Conservation (phyloP, 2,888 invertebrate species). For the Anodontia alba region DNA sequence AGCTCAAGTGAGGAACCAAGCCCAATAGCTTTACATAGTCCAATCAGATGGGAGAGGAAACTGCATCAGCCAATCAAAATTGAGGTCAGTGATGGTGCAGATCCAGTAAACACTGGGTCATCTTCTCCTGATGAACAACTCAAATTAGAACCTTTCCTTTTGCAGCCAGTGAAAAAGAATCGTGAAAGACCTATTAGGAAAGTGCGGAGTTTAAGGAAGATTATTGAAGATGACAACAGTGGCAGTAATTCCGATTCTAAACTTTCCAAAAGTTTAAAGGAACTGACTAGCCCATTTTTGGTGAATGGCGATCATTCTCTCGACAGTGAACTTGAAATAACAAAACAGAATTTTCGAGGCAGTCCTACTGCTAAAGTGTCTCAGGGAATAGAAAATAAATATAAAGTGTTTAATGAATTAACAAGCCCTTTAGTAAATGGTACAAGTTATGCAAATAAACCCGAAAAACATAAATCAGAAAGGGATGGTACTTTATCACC, state of each 20-base stretch:
- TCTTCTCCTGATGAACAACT: not conserved
- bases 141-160: not conserved
- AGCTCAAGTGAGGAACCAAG: constrained; percentile 5
- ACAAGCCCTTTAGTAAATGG: not conserved
- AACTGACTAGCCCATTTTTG: not conserved
- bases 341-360: not conserved
- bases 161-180: not conserved
- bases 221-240: not conserved
- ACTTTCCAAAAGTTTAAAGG: not conserved
- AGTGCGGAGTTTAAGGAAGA: not conserved
- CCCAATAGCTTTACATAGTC: not conserved
- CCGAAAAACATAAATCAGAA: not conserved
- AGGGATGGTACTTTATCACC: not conserved
- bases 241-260: not conserved
- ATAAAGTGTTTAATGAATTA: not conserved
- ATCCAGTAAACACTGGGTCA: not conserved
- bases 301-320: not conserved
- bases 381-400: not conserved
- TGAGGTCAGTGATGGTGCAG: not conserved
- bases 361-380: not conserved
- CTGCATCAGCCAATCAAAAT: constrained; percentile 9
- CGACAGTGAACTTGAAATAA: not conserved
- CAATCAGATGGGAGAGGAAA: constrained; percentile 13
- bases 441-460: not conserved
- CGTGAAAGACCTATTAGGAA: constrained; percentile 3